These are phyloP conservation scores for Drosophila limbata DNA, from an alignment of 2,888 invertebrate genomes.

Conservation along the genomic window DNA sequence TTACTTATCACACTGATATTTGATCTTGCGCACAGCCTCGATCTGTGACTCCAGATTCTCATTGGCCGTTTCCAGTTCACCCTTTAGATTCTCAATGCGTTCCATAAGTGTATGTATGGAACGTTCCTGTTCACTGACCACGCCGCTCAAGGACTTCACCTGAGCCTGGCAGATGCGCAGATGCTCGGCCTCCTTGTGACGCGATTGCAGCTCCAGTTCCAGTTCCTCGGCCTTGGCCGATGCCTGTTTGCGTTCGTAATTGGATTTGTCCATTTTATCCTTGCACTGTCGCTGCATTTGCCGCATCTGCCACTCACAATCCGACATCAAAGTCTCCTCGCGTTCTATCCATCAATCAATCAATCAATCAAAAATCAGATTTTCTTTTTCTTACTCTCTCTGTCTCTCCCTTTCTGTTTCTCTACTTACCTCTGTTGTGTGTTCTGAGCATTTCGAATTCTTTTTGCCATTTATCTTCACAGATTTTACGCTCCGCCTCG, in stretches of 20 bases:
- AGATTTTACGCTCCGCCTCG: conserved; percentile 87
- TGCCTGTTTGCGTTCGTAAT: conserved; percentile 87
- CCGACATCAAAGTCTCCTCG: conserved; percentile 90
- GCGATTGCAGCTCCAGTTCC: conserved; percentile 76
- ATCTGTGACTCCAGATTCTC: conserved; percentile 86
- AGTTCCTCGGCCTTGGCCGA: conserved; percentile 83
- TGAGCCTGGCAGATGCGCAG: conserved; percentile 87
- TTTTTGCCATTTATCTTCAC: conserved; percentile 88
- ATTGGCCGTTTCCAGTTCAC: conserved; percentile 86
- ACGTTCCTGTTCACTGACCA: conserved; percentile 87
- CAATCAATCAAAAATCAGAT: conserved; percentile 7
- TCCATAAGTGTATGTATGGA: conserved; percentile 86
- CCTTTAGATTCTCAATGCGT: conserved; percentile 87
- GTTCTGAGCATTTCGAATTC: conserved; percentile 89
- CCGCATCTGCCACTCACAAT: conserved; percentile 94
- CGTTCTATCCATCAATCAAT: conserved; percentile 85
- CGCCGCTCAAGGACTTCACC: conserved; percentile 87
- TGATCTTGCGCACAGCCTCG: conserved; percentile 85
- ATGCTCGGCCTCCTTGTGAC: conserved; percentile 85
- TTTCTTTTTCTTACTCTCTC: neutral
- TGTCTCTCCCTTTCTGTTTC: neutral
- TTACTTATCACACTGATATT: conserved; percentile 85
- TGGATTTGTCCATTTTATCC: conserved; percentile 88
- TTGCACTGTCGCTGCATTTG: conserved; percentile 91
- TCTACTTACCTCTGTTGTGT: conserved; percentile 86